These are phyloP conservation scores for Muschampia plurimacula DNA, from an alignment of 2,888 invertebrate species.

Conservation along the genomic window DNA sequence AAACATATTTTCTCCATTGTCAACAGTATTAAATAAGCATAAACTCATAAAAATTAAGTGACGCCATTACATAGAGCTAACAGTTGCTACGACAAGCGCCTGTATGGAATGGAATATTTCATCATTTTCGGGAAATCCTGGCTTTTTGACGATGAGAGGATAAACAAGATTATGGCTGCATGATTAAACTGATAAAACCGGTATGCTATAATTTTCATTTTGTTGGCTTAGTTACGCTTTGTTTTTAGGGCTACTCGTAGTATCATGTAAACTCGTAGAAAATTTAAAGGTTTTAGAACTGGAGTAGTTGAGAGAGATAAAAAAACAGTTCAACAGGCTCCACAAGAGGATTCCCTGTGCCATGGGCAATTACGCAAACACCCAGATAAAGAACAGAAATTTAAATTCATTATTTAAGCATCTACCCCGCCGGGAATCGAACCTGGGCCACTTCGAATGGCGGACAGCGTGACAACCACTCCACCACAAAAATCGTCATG, in stretches of 20 bases:
- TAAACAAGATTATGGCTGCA: constrained; percentile 13
- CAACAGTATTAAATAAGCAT: constrained; percentile 18
- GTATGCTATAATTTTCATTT: constrained; percentile 9
- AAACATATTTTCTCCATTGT: background rate
- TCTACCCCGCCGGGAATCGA: too few species aligned
- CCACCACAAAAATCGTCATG: too few species aligned
- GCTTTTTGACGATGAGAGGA: constrained; percentile 19
- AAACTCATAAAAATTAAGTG: constrained; percentile 21
- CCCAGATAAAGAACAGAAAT: too few species aligned
- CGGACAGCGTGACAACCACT: too few species aligned
- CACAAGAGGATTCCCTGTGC: too few species aligned
- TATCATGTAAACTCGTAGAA: too few species aligned
- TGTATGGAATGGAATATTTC: constrained; percentile 28
- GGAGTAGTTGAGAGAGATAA: too few species aligned
- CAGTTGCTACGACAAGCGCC: background rate
- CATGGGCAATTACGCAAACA: too few species aligned
- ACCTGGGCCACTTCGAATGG: too few species aligned
- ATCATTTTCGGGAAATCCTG: constrained; percentile 24
- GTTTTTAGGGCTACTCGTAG: background rate
- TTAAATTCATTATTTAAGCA: too few species aligned
- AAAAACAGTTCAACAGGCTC: too few species aligned
- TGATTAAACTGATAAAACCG: background rate
- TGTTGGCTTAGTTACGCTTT: background rate
- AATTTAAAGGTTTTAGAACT: too few species aligned
- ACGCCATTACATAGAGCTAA: constrained; percentile 16